Conservation (phyloP, 1,140 invertebrate genomes). For the Orius laevigatus region DNA sequence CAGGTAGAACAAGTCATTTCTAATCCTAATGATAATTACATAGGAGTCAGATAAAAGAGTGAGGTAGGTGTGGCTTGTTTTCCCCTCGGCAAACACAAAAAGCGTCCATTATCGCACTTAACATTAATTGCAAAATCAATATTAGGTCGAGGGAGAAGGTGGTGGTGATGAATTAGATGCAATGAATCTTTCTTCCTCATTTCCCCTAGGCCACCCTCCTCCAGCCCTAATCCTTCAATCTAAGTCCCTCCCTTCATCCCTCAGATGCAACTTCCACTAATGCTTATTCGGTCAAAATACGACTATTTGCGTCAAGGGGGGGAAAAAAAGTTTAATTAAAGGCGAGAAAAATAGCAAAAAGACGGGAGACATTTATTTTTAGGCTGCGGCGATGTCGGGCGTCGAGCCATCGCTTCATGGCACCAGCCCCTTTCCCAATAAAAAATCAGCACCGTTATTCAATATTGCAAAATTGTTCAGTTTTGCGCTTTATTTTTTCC, state of each 20-base stretch:
- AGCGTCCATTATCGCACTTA: conserved; percentile 20
- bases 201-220: conserved; percentile 11
- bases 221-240: conserved; percentile 9
- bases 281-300: no score
- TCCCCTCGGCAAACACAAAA: neutral
- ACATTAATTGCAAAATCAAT: conserved; percentile 23
- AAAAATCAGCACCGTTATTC: no score
- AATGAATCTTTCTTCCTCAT: conserved; percentile 19
- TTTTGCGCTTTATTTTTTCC: no score
- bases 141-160: conserved; percentile 12
- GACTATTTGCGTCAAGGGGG: no score
- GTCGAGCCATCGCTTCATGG: no score
- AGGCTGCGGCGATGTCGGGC: neutral
- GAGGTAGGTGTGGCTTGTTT: conserved; percentile 5
- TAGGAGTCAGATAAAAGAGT: neutral
- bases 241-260: conserved; percentile 1
- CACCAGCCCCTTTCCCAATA: neutral
- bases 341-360: neutral
- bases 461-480: no score
- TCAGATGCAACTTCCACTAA: neutral
- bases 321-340: no score
- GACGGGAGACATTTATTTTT: neutral
- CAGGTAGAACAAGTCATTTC: no score
- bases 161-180: conserved; percentile 19
- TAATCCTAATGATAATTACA: no score